phyloP scores from a whole-genome alignment of 2,888 invertebrate genomes.

The Stenolophus ochropezus region DNA sequence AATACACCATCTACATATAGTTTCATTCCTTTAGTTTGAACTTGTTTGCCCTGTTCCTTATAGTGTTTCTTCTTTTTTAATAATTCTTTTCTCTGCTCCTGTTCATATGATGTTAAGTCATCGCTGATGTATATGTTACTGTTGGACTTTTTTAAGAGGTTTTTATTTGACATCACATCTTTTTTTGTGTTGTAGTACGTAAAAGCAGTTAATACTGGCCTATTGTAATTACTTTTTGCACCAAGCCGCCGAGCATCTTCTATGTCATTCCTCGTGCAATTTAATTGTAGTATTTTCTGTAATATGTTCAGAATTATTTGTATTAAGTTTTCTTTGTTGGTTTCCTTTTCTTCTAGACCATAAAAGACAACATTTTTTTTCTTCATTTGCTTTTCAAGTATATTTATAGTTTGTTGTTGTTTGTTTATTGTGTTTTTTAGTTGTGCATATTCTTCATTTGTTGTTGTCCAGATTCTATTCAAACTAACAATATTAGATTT shows the following conservation, averaged over 20 bases:
- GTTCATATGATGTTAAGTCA: constrained; percentile 1
- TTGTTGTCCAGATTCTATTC: too few species aligned
- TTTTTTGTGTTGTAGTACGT: background rate
- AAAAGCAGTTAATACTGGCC: background rate
- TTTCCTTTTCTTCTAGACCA: too few species aligned
- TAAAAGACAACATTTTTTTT: too few species aligned
- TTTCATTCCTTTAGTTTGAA: background rate
- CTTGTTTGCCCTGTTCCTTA: background rate
- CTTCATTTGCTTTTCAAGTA: too few species aligned
- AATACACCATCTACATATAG: background rate
- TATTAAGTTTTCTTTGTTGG: too few species aligned
- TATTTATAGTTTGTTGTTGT: too few species aligned
- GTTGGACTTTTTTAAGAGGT: background rate
- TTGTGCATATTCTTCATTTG: too few species aligned
- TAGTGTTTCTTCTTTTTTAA: background rate
- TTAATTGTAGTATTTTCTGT: too few species aligned
- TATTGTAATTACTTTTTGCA: background rate
- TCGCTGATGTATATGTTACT: background rate
- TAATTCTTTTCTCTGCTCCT: background rate
- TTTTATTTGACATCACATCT: background rate
- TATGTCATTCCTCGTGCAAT: background rate
- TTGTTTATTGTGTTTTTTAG: too few species aligned
- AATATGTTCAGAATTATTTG: too few species aligned
- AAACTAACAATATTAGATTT: too few species aligned
- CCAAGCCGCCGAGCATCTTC: background rate